Evolutionary conservation across 92 coral and sea anemone genomes (phyloP).

Genomic region (Porites evermanni): DNA sequence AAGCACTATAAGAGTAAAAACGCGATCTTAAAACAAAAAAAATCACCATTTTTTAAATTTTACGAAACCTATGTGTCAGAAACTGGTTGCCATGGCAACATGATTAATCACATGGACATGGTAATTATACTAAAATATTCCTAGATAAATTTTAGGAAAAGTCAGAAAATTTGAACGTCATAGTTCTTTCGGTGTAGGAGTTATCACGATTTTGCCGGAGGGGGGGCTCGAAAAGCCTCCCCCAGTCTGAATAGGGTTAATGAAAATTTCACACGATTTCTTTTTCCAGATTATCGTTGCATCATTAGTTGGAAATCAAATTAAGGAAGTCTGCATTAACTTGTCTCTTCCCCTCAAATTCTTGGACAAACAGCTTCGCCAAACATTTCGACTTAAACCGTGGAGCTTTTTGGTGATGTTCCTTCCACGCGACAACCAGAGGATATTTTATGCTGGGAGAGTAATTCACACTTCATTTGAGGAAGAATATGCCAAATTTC

Average conservation of each 20-base stretch:
- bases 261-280: neutral
- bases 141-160: too few species aligned
- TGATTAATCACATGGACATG: too few species aligned
- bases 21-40: too few species aligned
- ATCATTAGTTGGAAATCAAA: conserved; percentile 49
- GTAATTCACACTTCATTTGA: conserved; percentile 54
- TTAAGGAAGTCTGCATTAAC: conserved; percentile 51
- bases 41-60: too few species aligned
- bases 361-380: conserved; percentile 60
- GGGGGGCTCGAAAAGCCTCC: too few species aligned
- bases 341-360: conserved; percentile 38
- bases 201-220: too few species aligned
- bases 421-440: conserved; percentile 42
- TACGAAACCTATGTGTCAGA: too few species aligned
- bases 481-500: conserved; percentile 58
- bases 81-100: too few species aligned
- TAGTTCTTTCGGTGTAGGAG: too few species aligned
- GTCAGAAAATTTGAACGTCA: too few species aligned
- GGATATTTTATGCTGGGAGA: conserved; percentile 48
- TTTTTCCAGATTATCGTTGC: conserved; percentile 50
- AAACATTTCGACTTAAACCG: conserved; percentile 52
- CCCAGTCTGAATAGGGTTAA: neutral
- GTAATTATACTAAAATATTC: too few species aligned
- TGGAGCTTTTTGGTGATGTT: conserved; percentile 52
- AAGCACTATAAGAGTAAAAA: too few species aligned